Percentiles rank a stretch among this genome's conserved stretches.
These are phyloP conservation scores for Miniopterus natalensis DNA, from an alignment of 2,113 vertebrate species.

Conservation along the genomic window DNA sequence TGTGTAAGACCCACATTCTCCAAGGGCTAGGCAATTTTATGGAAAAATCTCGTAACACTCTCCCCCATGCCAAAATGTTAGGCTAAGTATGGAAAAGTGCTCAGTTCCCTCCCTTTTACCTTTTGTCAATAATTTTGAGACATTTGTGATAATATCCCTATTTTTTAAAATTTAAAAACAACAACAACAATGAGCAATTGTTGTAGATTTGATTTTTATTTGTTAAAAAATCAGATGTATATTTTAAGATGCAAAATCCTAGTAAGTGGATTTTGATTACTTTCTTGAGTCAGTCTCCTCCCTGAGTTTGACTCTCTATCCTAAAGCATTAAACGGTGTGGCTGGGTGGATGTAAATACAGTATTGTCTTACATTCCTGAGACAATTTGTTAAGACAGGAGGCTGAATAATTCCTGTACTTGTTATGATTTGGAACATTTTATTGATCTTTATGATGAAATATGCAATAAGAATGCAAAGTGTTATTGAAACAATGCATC, in stretches of 20 bases:
- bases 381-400: constrained; percentile 34
- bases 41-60: background rate
- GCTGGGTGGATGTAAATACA: constrained; percentile 1
- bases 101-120: background rate
- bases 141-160: background rate
- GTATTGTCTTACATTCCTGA: constrained; percentile 12
- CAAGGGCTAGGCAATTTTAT: background rate
- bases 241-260: background rate
- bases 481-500: constrained; percentile 70
- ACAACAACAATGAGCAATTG: background rate
- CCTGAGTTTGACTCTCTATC: background rate
- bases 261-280: background rate
- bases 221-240: background rate
- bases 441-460: constrained; percentile 71
- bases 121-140: background rate
- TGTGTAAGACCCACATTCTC: constrained; percentile 18
- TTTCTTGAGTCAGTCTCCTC: background rate
- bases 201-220: background rate
- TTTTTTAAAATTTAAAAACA: background rate
- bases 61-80: background rate
- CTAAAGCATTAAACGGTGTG: background rate
- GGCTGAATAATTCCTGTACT: constrained; percentile 44
- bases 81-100: background rate
- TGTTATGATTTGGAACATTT: constrained; percentile 61
- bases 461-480: constrained; percentile 56